A percentile compares a stretch with the other conserved stretches of the same genome.
These are phyloP conservation scores for Drosophila saltans DNA, from an alignment of 1,140 invertebrate genomes.

Conservation along the genomic window DNA sequence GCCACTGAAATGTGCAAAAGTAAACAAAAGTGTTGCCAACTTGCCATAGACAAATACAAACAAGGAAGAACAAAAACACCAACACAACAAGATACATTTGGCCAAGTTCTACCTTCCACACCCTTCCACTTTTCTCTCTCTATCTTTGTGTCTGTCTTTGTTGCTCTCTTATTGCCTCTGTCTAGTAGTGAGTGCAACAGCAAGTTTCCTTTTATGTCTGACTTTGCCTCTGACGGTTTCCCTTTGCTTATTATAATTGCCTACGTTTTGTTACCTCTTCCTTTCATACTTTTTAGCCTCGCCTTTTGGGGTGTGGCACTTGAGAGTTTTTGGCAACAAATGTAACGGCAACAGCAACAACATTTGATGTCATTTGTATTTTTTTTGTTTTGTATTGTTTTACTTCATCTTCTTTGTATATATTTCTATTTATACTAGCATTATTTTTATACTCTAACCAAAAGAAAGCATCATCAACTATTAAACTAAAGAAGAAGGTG, in stretches of 20 bases:
- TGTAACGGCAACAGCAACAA: slow-evolving; percentile 50
- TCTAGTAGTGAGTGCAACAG: slow-evolving; percentile 48
- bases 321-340: slow-evolving; percentile 53
- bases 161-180: slow-evolving; percentile 21
- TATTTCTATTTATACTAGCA: neutral
- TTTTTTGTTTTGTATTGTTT: slow-evolving; percentile 15
- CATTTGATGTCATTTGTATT: slow-evolving; percentile 63
- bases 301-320: slow-evolving; percentile 38
- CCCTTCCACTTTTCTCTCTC: neutral
- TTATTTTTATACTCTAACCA: neutral
- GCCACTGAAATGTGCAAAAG: slow-evolving; percentile 69
- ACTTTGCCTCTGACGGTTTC: slow-evolving; percentile 42
- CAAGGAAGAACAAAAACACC: slow-evolving; percentile 32
- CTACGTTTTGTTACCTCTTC: slow-evolving; percentile 58
- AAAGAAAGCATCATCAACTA: too few relatives aligned
- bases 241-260: slow-evolving; percentile 74
- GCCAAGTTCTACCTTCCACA: neutral
- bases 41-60: slow-evolving; percentile 69
- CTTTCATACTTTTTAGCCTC: slow-evolving; percentile 24
- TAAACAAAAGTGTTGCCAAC: slow-evolving; percentile 80
- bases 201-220: slow-evolving; percentile 55
- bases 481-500: too few relatives aligned
- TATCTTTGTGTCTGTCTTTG: slow-evolving; percentile 14
- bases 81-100: slow-evolving; percentile 33
- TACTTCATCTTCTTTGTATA: neutral